Evolutionary conservation across 2,888 invertebrate species (phyloP), one percentile per base, ranked within the genome.

Genomic region (Hypercompe scribonia): DNA sequence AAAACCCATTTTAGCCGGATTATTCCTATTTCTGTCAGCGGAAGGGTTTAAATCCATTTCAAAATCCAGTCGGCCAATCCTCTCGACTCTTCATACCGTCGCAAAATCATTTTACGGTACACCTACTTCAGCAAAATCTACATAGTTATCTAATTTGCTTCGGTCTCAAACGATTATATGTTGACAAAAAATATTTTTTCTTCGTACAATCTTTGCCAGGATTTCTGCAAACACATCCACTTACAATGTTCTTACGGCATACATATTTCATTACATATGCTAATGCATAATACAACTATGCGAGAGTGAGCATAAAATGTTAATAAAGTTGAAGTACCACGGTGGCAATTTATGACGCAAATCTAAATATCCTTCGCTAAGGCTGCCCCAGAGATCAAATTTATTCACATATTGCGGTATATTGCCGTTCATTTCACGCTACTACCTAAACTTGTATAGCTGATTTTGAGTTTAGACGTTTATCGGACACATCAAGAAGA

Each of bases 231-330:
- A 84, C 39, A 69, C 39, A 63, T 63, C 69, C 77, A 76, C 71
- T 73, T 78, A 74, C 66, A 69, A 68, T 81, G 77, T 85, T 88
- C 87, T 87, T 87, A 80, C 77, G 83, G 73, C 81, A 88, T 90
- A 87, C 85, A 88, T 90, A 89, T 89, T 89, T 89, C 87, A 90
- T 90, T 87, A 87, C 79, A 73, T 81, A 69, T 70, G 78, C 78
- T 81, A 77, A 83, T 83, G 84, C 82, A 86, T 76, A 81, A 84
- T 78, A 79, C 75, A 82, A 85, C 84, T 86, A 86, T 83, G 83
- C 81, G 81, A 82, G 80, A 81, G 78, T 75, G 80, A 74, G 80
- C 86, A 87, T 86, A 88, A 84, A 89, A 89, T 87, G 80, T 83
- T 89, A 89, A 87, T 90, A 87, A 88, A 72, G 71, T 68, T 74